Percentiles rank a stretch among this genome's conserved stretches.
Evolutionary conservation across 2,113 vertebrate species (phyloP).

Genomic region (Oncorhynchus gorbuscha): DNA sequence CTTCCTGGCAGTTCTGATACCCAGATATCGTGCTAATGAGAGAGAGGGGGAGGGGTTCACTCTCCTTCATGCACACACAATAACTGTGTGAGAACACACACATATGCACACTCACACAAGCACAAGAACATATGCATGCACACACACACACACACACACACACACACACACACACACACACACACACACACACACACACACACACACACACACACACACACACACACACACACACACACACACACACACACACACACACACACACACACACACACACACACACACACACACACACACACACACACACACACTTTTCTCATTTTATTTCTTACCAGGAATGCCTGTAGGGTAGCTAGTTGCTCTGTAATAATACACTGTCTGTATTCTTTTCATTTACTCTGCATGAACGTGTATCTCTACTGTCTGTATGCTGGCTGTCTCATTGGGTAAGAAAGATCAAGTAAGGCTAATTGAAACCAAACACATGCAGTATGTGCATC

Average conservation of each 20-base stretch:
- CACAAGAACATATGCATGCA: constrained; percentile 16
- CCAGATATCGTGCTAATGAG: constrained; percentile 76
- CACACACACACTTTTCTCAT: too few relatives aligned
- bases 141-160: too few relatives aligned
- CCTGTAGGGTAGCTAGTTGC: constrained; percentile 12
- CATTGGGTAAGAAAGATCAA: not conserved
- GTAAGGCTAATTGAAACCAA: not conserved
- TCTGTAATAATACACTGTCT: not conserved
- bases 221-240: constrained; percentile 2
- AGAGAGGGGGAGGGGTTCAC: constrained; percentile 64
- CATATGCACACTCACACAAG: not conserved
- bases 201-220: too few relatives aligned
- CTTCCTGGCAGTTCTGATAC: constrained; percentile 77
- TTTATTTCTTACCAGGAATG: constrained; percentile 31
- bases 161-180: too few relatives aligned
- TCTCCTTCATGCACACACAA: constrained; percentile 64
- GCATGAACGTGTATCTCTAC: not conserved
- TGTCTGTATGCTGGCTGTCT: not conserved
- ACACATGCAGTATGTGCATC: not conserved
- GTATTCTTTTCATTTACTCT: constrained; percentile 17
- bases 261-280: too few relatives aligned
- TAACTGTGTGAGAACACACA: constrained; percentile 7
- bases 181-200: too few relatives aligned
- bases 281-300: too few relatives aligned
- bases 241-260: not conserved